phyloP scores from a whole-genome alignment of 2,113 vertebrate genomes.

The Vulpes vulpes region DNA sequence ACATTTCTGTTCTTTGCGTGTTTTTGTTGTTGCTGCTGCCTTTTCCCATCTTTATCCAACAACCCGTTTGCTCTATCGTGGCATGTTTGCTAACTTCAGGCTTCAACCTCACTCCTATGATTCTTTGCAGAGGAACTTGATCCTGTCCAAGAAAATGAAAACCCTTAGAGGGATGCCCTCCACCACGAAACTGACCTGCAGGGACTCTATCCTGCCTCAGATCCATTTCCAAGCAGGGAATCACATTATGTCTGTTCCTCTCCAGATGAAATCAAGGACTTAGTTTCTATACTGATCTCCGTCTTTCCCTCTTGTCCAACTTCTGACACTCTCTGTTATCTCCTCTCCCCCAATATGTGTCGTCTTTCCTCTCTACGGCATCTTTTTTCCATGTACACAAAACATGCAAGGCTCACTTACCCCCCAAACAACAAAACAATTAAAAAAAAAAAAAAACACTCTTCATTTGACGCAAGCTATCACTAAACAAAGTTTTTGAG shows the following conservation, averaged over 20 bases:
- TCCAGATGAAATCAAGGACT: neutral
- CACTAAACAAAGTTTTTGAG: neutral
- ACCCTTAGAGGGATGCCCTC: neutral
- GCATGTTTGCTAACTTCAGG: neutral
- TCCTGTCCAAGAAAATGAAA: neutral
- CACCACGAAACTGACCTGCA: neutral
- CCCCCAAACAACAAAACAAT: neutral
- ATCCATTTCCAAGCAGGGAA: neutral
- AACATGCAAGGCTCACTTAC: neutral
- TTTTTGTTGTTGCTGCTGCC: neutral
- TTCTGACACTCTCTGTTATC: neutral
- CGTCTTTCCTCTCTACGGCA: neutral
- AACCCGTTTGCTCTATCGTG: neutral
- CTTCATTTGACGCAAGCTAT: neutral
- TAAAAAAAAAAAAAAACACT: neutral
- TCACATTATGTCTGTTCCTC: neutral
- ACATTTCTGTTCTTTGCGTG: neutral
- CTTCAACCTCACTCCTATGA: neutral
- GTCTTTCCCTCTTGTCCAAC: neutral
- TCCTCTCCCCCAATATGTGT: neutral
- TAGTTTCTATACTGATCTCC: neutral
- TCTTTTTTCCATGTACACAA: neutral
- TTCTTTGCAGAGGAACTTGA: neutral
- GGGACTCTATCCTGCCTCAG: neutral
- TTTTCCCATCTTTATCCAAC: neutral